These are phyloP conservation scores for Slavum lentiscoides DNA, from an alignment of 2,888 invertebrate species.

Conservation along the genomic window DNA sequence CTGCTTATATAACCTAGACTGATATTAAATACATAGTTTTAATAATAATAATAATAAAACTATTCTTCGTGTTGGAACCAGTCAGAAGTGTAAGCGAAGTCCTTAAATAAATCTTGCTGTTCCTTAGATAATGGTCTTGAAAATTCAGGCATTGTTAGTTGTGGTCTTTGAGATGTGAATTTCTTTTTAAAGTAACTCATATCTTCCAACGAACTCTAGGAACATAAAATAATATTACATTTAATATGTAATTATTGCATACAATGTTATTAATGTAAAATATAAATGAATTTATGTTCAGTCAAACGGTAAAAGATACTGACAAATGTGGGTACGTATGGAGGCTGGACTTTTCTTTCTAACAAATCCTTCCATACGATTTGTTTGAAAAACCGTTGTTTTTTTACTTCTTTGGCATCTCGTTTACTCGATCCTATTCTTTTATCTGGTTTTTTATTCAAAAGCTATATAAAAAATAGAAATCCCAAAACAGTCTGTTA, in stretches of 20 bases:
- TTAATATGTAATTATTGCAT: no score
- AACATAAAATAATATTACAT: no score
- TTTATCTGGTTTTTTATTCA: constrained; percentile 95
- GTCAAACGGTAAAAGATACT: no score
- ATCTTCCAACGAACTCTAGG: constrained; percentile 95
- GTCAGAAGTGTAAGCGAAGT: constrained; percentile 97
- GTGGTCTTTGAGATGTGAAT: constrained; percentile 95
- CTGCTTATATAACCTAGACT: no score
- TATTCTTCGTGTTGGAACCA: constrained; percentile 74
- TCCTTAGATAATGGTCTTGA: constrained; percentile 80
- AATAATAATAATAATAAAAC: no score
- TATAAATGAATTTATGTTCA: no score
- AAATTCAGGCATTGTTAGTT: constrained; percentile 96
- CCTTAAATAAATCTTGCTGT: constrained; percentile 89
- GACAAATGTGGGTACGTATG: constrained; percentile 96
- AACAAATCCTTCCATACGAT: constrained; percentile 96
- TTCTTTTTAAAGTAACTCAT: constrained; percentile 99
- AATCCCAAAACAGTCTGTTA: no score
- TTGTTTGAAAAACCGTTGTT: constrained; percentile 97
- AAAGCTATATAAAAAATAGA: no score
- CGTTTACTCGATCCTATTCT: constrained; percentile 95
- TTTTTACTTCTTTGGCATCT: constrained; percentile 98
- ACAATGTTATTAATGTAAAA: no score
- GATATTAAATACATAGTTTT: no score
- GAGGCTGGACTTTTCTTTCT: constrained; percentile 89